These are phyloP conservation scores for Hormaphis cornu DNA, from an alignment of 1,140 invertebrate genomes.

Conservation along the genomic window DNA sequence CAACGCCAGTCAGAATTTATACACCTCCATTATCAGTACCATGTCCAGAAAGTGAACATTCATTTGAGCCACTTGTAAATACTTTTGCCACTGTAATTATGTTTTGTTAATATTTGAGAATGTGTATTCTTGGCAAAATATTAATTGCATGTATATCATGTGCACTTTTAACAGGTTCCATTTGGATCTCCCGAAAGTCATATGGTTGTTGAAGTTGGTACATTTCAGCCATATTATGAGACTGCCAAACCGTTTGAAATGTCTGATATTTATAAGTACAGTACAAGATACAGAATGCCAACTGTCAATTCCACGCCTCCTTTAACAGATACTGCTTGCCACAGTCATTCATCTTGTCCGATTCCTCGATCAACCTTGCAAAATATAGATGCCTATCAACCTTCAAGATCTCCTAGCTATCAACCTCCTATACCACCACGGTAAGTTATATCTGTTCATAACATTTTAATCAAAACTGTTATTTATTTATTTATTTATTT, in stretches of 20 bases:
- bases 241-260: slow-evolving; percentile 93
- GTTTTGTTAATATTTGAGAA: neutral
- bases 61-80: neutral
- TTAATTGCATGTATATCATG: neutral
- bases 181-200: slow-evolving; percentile 66
- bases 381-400: slow-evolving; percentile 47
- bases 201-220: slow-evolving; percentile 73
- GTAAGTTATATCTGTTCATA: no score
- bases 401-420: slow-evolving; percentile 45
- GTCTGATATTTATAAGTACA: slow-evolving; percentile 96
- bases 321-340: neutral
- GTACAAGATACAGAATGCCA: slow-evolving; percentile 69
- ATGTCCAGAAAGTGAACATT: neutral
- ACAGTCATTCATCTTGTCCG: neutral
- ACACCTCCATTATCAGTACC: slow-evolving; percentile 8
- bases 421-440: slow-evolving; percentile 40
- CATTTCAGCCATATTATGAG: slow-evolving; percentile 84
- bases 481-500: no score
- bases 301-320: neutral
- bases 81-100: slow-evolving; percentile 11
- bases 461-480: no score
- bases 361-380: slow-evolving; percentile 38
- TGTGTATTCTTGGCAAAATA: no score
- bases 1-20: neutral
- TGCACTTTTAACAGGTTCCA: slow-evolving; percentile 43